phyloP scores from a whole-genome alignment of 2,113 vertebrate genomes.

The Asarcornis scutulata region DNA sequence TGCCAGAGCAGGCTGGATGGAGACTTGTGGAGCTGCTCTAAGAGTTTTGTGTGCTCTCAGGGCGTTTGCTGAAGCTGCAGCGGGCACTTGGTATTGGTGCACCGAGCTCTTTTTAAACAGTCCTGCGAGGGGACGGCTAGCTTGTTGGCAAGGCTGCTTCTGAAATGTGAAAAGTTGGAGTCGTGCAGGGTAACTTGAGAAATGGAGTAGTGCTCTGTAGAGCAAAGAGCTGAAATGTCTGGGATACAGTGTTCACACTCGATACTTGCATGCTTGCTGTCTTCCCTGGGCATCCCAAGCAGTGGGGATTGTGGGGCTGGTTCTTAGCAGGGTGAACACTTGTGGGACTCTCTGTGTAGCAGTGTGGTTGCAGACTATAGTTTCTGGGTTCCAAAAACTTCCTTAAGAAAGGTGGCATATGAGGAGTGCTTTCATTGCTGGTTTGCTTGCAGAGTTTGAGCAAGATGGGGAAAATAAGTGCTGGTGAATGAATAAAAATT shows the following conservation, averaged over 20 bases:
- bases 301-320: fast-evolving
- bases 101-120: not conserved
- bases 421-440: not conserved
- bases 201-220: not conserved
- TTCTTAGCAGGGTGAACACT: not conserved
- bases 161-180: not conserved
- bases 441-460: not conserved
- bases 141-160: not conserved
- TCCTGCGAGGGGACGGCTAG: fast-evolving
- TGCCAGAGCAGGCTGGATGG: not conserved
- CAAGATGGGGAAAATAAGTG: not conserved
- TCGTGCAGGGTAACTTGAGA: not conserved
- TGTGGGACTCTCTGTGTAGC: not conserved
- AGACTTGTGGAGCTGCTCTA: not conserved
- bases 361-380: not conserved
- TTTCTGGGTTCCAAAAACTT: not conserved
- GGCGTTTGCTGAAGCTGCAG: not conserved
- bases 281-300: not conserved
- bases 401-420: not conserved
- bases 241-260: not conserved
- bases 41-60: not conserved
- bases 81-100: fast-evolving
- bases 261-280: not conserved
- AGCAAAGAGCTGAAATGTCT: not conserved
- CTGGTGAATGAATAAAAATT: not conserved